Percentiles rank a stretch among this genome's conserved stretches.
phyloP scores from a whole-genome alignment of 2,888 invertebrate species.

The Drosophila testacea region DNA sequence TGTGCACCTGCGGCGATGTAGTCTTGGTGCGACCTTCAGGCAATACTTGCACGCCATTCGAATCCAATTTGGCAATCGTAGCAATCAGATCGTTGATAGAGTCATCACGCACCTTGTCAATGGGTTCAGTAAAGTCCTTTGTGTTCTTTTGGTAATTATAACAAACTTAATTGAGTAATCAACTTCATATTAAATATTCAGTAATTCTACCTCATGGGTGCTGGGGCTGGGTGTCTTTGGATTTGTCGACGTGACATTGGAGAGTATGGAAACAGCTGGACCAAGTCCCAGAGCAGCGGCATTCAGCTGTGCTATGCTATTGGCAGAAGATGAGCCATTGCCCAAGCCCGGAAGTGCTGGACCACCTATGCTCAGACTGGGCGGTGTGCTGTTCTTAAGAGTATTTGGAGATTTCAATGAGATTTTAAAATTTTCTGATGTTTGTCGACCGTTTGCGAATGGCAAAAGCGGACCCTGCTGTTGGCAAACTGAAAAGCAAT shows the following conservation, averaged over 20 bases:
- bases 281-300: conserved; percentile 80
- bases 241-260: conserved; percentile 90
- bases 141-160: conserved; percentile 81
- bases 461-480: conserved; percentile 84
- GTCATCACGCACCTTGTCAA: conserved; percentile 94
- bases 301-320: conserved; percentile 65
- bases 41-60: conserved; percentile 92
- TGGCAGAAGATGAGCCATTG: conserved; percentile 61
- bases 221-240: conserved; percentile 94
- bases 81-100: conserved; percentile 94
- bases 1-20: conserved; percentile 90
- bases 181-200: too few relatives aligned
- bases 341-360: conserved; percentile 51
- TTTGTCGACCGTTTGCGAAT: conserved; percentile 85
- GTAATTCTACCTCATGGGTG: conserved; percentile 86
- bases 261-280: conserved; percentile 83
- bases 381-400: conserved; percentile 84
- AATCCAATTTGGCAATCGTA: conserved; percentile 94
- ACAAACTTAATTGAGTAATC: too few relatives aligned
- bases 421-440: conserved; percentile 85
- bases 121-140: conserved; percentile 88
- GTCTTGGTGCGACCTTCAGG: conserved; percentile 87
- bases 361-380: conserved; percentile 63
- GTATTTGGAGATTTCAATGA: conserved; percentile 85
- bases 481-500: conserved; percentile 73